These are phyloP conservation scores for Priocnemis perturbator DNA, from an alignment of 2,888 invertebrate genomes.

Conservation along the genomic window DNA sequence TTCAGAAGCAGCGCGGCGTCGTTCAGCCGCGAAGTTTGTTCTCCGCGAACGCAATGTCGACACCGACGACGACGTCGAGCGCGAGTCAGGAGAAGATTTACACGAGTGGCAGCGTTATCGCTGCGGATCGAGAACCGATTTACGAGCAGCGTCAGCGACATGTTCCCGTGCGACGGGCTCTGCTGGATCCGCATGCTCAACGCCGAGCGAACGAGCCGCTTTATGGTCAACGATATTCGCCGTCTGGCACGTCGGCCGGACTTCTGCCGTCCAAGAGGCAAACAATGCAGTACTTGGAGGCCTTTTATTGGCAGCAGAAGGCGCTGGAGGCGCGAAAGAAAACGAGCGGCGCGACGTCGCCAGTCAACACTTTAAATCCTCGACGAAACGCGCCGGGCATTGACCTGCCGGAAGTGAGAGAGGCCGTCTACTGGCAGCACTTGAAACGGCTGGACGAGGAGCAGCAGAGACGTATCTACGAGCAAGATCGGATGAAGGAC, in stretches of 20 bases:
- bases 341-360: slow-evolving; percentile 34
- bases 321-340: slow-evolving; percentile 66
- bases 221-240: slow-evolving; percentile 30
- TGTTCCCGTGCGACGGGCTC: no score
- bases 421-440: slow-evolving; percentile 84
- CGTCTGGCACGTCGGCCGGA: not conserved
- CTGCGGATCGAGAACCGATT: slow-evolving; percentile 31
- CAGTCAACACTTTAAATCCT: slow-evolving; percentile 24
- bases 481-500: slow-evolving; percentile 57
- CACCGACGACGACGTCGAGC: no score
- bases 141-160: slow-evolving; percentile 28
- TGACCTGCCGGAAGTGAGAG: slow-evolving; percentile 69
- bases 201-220: slow-evolving; percentile 37
- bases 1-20: no score
- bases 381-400: slow-evolving; percentile 49
- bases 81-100: slow-evolving; percentile 8
- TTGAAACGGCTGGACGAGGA: slow-evolving; percentile 82
- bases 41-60: no score
- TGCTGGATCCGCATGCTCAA: slow-evolving; percentile 20
- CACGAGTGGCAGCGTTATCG: slow-evolving; percentile 17
- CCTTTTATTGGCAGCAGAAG: slow-evolving; percentile 72
- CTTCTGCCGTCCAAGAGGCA: slow-evolving; percentile 66
- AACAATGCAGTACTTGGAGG: slow-evolving; percentile 69
- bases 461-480: slow-evolving; percentile 67
- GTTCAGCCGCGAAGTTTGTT: no score